phyloP scores from a whole-genome alignment of 1,140 invertebrate species.

The Saccostrea cuccullata region DNA sequence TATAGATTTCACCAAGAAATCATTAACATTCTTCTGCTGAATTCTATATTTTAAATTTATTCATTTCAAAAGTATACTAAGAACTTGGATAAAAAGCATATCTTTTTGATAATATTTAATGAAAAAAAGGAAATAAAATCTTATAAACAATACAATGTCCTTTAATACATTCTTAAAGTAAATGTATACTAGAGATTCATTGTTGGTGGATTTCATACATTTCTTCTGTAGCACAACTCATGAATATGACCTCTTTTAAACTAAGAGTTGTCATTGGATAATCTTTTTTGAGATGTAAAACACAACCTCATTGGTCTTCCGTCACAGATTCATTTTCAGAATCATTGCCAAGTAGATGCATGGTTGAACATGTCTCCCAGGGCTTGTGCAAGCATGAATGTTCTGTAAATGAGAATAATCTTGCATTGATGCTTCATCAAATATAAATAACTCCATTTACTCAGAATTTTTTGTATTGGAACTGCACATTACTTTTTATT shows the following conservation, averaged over 20 bases:
- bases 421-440: background rate
- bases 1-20: no score
- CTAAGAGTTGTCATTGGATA: background rate
- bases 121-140: background rate
- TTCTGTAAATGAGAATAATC: background rate
- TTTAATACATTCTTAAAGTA: background rate
- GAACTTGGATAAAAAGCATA: background rate
- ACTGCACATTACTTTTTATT: no score
- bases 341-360: background rate
- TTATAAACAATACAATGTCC: background rate
- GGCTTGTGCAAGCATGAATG: background rate
- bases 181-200: background rate
- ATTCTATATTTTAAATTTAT: background rate
- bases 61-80: background rate
- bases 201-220: background rate
- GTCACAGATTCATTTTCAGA: background rate
- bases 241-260: background rate
- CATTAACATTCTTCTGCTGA: no score
- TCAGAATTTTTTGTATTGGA: no score
- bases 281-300: background rate
- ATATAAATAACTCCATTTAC: background rate
- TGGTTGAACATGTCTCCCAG: background rate
- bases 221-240: background rate
- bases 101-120: background rate
- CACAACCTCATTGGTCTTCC: background rate